These are phyloP conservation scores for Rhinoderma darwinii DNA, from an alignment of 2,113 vertebrate genomes.

Conservation along the genomic window DNA sequence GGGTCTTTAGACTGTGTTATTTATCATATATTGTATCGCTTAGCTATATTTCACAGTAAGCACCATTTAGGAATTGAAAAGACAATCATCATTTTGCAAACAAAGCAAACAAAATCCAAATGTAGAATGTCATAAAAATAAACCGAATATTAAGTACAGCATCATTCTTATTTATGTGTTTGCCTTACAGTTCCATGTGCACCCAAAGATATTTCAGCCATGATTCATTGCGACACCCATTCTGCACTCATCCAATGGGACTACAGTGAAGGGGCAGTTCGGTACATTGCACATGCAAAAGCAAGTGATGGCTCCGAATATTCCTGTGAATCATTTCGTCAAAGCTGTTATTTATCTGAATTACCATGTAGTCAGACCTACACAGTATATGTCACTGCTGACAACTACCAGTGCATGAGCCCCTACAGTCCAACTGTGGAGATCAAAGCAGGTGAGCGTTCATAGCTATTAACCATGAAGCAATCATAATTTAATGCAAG, in stretches of 20 bases:
- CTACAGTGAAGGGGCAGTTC: constrained; percentile 62
- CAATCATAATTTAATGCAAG: neutral
- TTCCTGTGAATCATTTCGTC: constrained; percentile 64
- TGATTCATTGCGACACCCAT: constrained; percentile 67
- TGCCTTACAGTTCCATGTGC: constrained; percentile 71
- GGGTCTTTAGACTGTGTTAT: no score
- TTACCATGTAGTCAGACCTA: constrained; percentile 75
- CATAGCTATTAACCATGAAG: neutral
- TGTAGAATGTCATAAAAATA: neutral
- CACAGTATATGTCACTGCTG: constrained; percentile 64
- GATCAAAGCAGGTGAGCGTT: constrained; percentile 73
- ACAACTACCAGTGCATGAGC: constrained; percentile 76
- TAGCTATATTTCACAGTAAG: no score
- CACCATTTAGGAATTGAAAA: no score
- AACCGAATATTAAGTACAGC: neutral
- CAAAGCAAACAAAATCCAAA: neutral
- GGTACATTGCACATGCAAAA: constrained; percentile 65
- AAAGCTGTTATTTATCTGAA: constrained; percentile 65
- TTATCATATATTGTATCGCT: no score
- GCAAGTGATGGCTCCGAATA: constrained; percentile 61
- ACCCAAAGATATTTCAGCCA: constrained; percentile 67
- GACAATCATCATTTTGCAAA: neutral
- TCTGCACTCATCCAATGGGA: constrained; percentile 69
- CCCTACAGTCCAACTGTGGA: constrained; percentile 65
- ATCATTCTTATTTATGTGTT: neutral